Conservation (phyloP, 2,888 invertebrate genomes). For the Cosmopolites sordidus region DNA sequence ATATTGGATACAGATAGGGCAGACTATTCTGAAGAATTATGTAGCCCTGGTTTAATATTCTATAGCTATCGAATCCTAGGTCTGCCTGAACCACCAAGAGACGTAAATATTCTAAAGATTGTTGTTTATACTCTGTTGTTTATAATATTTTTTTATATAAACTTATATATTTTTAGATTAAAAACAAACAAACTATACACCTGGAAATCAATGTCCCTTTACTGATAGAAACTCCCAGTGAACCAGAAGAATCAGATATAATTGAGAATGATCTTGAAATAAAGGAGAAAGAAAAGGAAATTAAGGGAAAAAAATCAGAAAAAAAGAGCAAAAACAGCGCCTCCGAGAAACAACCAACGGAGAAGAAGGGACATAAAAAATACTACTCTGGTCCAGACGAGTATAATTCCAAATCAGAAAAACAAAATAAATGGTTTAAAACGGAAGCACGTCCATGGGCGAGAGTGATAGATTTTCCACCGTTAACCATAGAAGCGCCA, state of each 20-base stretch:
- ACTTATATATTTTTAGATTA: slow-evolving; percentile 38
- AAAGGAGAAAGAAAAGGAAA: slow-evolving; percentile 28
- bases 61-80: slow-evolving; percentile 53
- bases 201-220: slow-evolving; percentile 53
- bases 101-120: slow-evolving; percentile 42
- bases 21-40: background rate
- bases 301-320: slow-evolving; percentile 40
- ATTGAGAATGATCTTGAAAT: background rate
- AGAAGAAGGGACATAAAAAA: slow-evolving; percentile 9
- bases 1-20: slow-evolving; percentile 7
- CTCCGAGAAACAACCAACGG: slow-evolving; percentile 10
- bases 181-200: slow-evolving; percentile 48
- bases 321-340: slow-evolving; percentile 6
- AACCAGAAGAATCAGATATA: slow-evolving; percentile 12
- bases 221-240: slow-evolving; percentile 49
- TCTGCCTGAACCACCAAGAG: slow-evolving; percentile 52
- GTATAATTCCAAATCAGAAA: slow-evolving; percentile 33
- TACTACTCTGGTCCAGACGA: slow-evolving; percentile 37
- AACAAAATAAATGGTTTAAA: slow-evolving; percentile 48
- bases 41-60: slow-evolving; percentile 49
- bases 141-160: slow-evolving; percentile 6
- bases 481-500: slow-evolving; percentile 49
- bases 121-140: background rate
- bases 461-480: slow-evolving; percentile 53
- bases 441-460: slow-evolving; percentile 53